Conservation (phyloP, 2,797 vertebrate species). For the Vipera ursinii region DNA sequence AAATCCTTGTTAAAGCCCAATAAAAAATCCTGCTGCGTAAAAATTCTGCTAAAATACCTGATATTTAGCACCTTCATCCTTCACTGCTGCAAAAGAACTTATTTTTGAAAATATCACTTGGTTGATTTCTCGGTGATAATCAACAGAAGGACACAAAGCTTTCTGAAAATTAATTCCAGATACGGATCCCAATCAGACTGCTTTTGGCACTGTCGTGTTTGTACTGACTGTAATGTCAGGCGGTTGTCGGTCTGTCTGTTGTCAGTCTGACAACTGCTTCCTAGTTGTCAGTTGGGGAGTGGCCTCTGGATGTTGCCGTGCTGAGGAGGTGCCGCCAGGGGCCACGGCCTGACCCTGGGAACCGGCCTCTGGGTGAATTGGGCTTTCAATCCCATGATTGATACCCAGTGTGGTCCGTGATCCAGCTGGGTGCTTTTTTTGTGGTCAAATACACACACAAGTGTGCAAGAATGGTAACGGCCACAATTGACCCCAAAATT, state of each 20-base stretch:
- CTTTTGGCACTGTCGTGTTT: not conserved
- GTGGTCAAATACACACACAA: not conserved
- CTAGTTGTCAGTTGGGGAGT: not conserved
- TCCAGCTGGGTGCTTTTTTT: not conserved
- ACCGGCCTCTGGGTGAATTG: not conserved
- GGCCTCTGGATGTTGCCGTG: not conserved
- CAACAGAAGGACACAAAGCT: not conserved
- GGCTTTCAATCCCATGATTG: not conserved
- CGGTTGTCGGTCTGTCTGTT: not conserved
- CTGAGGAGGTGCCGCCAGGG: not conserved
- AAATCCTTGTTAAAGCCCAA: not conserved
- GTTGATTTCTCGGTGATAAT: not conserved
- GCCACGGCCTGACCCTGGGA: not conserved
- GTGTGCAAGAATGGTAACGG: not conserved
- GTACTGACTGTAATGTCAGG: not conserved
- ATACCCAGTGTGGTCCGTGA: not conserved
- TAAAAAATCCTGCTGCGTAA: not conserved
- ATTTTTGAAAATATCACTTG: not conserved
- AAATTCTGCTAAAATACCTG: not conserved
- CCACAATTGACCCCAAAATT: not conserved
- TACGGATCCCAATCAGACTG: not conserved
- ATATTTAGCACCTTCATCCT: not conserved
- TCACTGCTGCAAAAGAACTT: not conserved
- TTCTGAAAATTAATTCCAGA: not conserved
- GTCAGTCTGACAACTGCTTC: not conserved